Conservation (phyloP, 2,797 vertebrate species). For the Champsocephalus esox region DNA sequence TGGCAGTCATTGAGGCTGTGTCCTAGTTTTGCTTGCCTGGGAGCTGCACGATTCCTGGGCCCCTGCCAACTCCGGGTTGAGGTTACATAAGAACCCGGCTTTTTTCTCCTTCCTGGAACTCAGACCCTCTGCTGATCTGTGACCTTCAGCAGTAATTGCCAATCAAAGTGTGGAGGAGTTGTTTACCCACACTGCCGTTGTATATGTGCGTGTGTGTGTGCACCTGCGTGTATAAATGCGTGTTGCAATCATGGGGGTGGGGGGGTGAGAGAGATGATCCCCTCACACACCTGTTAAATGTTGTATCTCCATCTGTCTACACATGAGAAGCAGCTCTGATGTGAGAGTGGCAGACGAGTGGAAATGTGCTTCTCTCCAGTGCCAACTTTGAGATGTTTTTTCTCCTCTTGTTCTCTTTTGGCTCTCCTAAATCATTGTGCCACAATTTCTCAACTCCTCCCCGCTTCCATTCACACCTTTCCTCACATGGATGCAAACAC, state of each 20-base stretch:
- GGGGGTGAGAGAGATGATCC: conserved; percentile 27
- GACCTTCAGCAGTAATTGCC: conserved; percentile 96
- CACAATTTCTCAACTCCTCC: conserved; percentile 27
- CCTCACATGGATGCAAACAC: conserved; percentile 43
- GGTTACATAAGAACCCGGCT: conserved; percentile 94
- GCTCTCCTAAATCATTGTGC: conserved; percentile 24
- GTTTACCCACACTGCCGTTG: conserved; percentile 84
- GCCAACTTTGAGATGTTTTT: conserved; percentile 12
- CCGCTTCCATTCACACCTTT: conserved; percentile 31
- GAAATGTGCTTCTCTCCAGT: conserved; percentile 15
- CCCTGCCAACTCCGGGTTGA: conserved; percentile 88
- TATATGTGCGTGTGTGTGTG: neutral
- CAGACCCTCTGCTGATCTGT: conserved; percentile 89
- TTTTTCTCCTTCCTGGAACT: conserved; percentile 92
- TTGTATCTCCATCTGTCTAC: conserved; percentile 48
- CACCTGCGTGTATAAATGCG: conserved; percentile 1
- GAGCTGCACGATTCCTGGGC: conserved; percentile 91
- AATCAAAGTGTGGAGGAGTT: conserved; percentile 87
- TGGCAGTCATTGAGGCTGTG: conserved; percentile 81
- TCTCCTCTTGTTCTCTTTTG: conserved; percentile 11
- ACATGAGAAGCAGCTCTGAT: conserved; percentile 43
- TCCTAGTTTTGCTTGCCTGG: conserved; percentile 89
- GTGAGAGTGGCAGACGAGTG: conserved; percentile 27
- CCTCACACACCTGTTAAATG: conserved; percentile 61
- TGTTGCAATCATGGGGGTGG: neutral